These are phyloP conservation scores for Luperina testacea DNA, from an alignment of 2,888 invertebrate genomes.

Conservation along the genomic window DNA sequence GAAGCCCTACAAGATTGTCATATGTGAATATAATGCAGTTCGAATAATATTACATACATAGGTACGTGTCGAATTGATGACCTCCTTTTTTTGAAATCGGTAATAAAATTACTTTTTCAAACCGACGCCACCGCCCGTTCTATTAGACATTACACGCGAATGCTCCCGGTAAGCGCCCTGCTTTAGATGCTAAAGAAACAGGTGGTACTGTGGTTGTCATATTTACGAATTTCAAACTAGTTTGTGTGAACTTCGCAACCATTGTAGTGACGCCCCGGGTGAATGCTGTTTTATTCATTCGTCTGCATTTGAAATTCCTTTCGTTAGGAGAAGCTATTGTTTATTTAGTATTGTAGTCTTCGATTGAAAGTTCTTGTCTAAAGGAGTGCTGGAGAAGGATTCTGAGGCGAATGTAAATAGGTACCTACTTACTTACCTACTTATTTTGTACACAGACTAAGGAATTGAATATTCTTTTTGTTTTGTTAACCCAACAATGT, in stretches of 20 bases:
- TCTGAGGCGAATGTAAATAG: slow-evolving; percentile 6
- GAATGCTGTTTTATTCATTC: slow-evolving; percentile 60
- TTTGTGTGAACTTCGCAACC: slow-evolving; percentile 69
- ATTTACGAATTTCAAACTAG: slow-evolving; percentile 74
- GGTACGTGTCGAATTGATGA: no score
- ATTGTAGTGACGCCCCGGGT: slow-evolving; percentile 40
- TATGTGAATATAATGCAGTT: no score
- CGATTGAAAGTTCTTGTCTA: slow-evolving; percentile 13
- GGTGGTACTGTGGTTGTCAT: slow-evolving; percentile 59
- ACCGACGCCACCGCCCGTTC: no score
- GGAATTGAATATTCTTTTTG: background rate
- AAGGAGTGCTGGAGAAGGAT: background rate
- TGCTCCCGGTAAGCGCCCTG: background rate
- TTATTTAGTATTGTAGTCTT: slow-evolving; percentile 35
- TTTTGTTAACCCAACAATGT: background rate
- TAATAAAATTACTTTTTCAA: no score
- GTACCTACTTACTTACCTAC: background rate
- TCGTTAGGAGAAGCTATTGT: slow-evolving; percentile 30
- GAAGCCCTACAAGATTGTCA: no score
- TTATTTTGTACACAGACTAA: background rate
- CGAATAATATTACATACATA: no score
- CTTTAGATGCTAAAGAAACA: slow-evolving; percentile 51
- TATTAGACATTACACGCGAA: background rate
- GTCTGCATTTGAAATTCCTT: slow-evolving; percentile 52
- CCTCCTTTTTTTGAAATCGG: no score